Percentiles rank a stretch among this genome's conserved stretches.
phyloP scores from a whole-genome alignment of 2,113 vertebrate species.

The Mus pahari region DNA sequence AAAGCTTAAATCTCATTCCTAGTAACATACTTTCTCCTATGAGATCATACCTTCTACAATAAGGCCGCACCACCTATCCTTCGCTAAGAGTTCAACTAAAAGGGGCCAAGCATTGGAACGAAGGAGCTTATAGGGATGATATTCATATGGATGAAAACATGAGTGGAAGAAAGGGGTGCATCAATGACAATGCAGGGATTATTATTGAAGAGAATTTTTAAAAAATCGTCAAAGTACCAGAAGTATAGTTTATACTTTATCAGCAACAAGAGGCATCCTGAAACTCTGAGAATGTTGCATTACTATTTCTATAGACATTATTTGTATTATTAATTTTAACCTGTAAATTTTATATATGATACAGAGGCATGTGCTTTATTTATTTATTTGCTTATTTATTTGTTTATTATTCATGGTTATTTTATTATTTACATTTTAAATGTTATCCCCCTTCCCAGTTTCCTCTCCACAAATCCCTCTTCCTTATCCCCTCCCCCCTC shows the following conservation, averaged over 20 bases:
- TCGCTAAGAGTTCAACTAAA: neutral
- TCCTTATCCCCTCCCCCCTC: rapidly evolving
- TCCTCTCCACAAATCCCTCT: too few species aligned
- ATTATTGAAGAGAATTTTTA: neutral
- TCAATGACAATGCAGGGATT: neutral
- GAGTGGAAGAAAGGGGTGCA: neutral
- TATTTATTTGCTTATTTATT: neutral
- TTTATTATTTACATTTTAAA: too few species aligned
- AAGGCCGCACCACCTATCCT: neutral
- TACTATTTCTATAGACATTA: neutral
- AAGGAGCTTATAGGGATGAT: neutral
- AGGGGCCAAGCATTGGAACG: neutral
- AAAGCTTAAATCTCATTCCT: neutral
- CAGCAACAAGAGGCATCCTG: neutral
- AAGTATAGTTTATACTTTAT: neutral
- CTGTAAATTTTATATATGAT: neutral
- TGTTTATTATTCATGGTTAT: too few species aligned
- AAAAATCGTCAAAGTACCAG: neutral
- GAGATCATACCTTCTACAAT: neutral
- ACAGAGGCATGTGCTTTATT: neutral
- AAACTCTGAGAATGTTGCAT: neutral
- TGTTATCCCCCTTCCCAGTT: too few species aligned
- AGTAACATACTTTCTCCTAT: neutral
- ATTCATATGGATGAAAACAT: neutral
- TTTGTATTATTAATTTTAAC: neutral